A percentile compares a stretch with the other conserved stretches of the same genome.
Evolutionary conservation across 2,797 vertebrate species (phyloP).

Genomic region (Periparus ater): DNA sequence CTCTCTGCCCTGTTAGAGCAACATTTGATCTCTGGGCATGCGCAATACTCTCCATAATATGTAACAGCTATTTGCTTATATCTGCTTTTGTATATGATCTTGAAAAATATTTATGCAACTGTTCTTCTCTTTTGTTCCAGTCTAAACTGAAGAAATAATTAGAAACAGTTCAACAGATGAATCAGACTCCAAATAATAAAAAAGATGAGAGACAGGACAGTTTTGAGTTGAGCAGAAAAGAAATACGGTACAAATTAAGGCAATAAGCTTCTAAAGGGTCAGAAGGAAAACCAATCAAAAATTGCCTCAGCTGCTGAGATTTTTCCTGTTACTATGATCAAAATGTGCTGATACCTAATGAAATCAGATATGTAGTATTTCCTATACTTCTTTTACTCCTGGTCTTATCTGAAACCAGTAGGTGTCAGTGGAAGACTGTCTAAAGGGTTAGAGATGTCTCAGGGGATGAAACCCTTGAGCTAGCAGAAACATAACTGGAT

Average conservation of each 20-base stretch:
- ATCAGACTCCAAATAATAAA: background rate
- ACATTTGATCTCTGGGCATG: background rate
- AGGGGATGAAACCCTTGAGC: background rate
- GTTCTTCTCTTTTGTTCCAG: background rate
- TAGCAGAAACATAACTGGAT: background rate
- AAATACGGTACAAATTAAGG: background rate
- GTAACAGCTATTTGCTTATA: background rate
- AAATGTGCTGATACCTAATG: background rate
- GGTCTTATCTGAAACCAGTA: background rate
- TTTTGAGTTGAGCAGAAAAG: background rate
- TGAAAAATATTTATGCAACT: background rate
- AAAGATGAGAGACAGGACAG: background rate
- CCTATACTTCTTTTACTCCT: background rate
- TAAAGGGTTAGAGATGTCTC: background rate
- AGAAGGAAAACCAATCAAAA: background rate
- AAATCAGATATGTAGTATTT: background rate
- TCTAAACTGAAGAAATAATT: slow-evolving; percentile 67
- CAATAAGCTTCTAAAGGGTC: background rate
- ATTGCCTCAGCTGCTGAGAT: background rate
- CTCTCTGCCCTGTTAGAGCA: background rate
- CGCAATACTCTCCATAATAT: background rate
- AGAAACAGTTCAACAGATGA: background rate
- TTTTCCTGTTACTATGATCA: background rate
- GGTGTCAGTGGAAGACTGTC: slow-evolving; percentile 5
- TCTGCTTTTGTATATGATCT: background rate